These are phyloP conservation scores for Athetis lepigone DNA, from an alignment of 2,888 invertebrate species.

Conservation along the genomic window DNA sequence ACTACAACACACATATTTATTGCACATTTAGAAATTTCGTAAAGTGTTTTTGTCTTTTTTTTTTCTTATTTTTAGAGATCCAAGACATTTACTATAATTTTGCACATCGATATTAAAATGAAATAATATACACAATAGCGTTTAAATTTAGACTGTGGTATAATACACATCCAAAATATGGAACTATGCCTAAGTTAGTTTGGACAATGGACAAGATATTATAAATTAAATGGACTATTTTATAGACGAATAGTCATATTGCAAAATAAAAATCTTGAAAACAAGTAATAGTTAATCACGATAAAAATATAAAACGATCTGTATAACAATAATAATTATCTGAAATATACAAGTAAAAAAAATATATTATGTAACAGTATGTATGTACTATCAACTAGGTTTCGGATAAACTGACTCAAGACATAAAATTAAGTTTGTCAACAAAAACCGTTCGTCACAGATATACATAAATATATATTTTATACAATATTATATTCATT, in stretches of 20 bases:
- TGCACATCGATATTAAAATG: constrained; percentile 89
- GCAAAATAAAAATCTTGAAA: constrained; percentile 80
- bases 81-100: constrained; percentile 91
- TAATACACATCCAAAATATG: constrained; percentile 90
- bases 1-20: constrained; percentile 91
- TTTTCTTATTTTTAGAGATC: constrained; percentile 90
- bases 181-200: constrained; percentile 88
- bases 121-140: constrained; percentile 90
- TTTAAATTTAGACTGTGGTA: constrained; percentile 87
- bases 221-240: constrained; percentile 84
- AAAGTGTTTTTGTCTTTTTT: constrained; percentile 90
- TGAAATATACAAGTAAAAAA: constrained; percentile 89
- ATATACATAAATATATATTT: constrained; percentile 53
- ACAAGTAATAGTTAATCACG: constrained; percentile 82
- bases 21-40: constrained; percentile 91
- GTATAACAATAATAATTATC: constrained; percentile 89
- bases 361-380: constrained; percentile 85
- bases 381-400: constrained; percentile 82
- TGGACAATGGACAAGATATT: constrained; percentile 89
- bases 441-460: constrained; percentile 67
- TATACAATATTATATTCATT: constrained; percentile 49
- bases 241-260: constrained; percentile 74
- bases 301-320: constrained; percentile 88
- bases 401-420: constrained; percentile 74
- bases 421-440: constrained; percentile 64